Base-by-base conservation (phyloP, 2,888 invertebrate genomes). In the Syrphus vitripennis region DNA sequence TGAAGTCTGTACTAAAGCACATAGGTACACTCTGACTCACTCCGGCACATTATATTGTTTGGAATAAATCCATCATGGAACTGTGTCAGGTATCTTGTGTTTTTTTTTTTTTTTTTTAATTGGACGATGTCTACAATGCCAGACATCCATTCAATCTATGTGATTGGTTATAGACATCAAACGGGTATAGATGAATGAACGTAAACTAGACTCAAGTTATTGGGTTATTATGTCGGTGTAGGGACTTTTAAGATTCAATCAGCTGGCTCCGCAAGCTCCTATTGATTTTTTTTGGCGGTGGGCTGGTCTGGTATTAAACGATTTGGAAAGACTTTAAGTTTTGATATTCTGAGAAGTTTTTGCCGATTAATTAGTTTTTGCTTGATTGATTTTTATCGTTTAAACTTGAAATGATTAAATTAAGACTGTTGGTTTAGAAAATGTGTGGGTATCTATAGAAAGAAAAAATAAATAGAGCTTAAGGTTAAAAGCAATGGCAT, bases 11-110 rank as follows among this genome's bases (percentile, higher is more conserved):
- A 31, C 34, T 5, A 14, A 50, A 26, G 34, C 10, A 40, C 31
- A 48, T 21, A 3, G 12, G 31, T 16, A 29, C 12, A 19, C 14
- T 29, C 16, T n/a, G 29, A 31, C 31, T 31, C 12, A 34, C 14
- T 45, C 19, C 45, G 21, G 21, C n/a, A n/a, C n/a, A 34, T n/a
- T 48, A 50, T 34, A 50, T 67, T 67, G 14, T 67, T 67, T 67
- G 48, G 34, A 67, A 67, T 34, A 48, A 67, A 67, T 67, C 34
- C 67, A 31, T 50, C 50, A 34, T 67, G 34, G 34, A 67, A 67
- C 29, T 67, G 67, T 67, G 67, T 50, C 67, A 67, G 67, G 34
- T 34, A 50, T 48, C 29, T 42, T 34, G 53, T 53, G 26, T 6
- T 31, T 31, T 26, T 63, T 29, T 42, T 31, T 26, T 42, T 45